Percentiles rank a stretch among this genome's conserved stretches.
Conservation (phyloP, 2,797 vertebrate genomes). For the Poeciliopsis infans region DNA sequence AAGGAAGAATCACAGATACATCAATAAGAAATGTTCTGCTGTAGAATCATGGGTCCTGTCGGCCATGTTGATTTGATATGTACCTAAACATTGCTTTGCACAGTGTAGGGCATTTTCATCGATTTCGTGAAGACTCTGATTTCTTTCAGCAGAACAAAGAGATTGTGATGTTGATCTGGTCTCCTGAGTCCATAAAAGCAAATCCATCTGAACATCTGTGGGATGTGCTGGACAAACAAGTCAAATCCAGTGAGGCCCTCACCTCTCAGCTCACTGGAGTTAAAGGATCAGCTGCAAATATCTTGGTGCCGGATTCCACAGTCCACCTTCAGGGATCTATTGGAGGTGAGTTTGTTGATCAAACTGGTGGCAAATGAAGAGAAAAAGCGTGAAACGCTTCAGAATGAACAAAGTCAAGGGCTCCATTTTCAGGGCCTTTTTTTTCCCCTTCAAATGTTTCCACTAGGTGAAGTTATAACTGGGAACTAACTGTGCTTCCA, state of each 20-base stretch:
- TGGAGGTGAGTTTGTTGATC: neutral
- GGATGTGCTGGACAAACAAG: neutral
- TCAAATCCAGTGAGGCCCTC: neutral
- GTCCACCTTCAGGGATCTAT: neutral
- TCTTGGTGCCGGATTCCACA: neutral
- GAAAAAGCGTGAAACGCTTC: neutral
- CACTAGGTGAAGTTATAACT: neutral
- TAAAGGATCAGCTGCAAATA: neutral
- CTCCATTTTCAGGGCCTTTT: neutral
- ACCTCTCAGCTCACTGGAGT: neutral
- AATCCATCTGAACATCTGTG: neutral
- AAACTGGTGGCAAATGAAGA: neutral
- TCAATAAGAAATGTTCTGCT: neutral
- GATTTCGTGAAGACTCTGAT: neutral
- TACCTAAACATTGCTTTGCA: neutral
- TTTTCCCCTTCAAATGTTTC: neutral
- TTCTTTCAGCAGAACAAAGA: neutral
- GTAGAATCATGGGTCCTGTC: neutral
- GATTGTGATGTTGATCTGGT: neutral
- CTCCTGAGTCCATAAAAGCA: neutral
- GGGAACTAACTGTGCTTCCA: neutral
- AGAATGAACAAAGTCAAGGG: neutral
- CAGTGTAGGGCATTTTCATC: neutral
- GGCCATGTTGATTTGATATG: neutral
- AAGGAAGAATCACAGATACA: neutral